Base-by-base conservation (phyloP, 2,113 vertebrate species). In the Numida meleagris region DNA sequence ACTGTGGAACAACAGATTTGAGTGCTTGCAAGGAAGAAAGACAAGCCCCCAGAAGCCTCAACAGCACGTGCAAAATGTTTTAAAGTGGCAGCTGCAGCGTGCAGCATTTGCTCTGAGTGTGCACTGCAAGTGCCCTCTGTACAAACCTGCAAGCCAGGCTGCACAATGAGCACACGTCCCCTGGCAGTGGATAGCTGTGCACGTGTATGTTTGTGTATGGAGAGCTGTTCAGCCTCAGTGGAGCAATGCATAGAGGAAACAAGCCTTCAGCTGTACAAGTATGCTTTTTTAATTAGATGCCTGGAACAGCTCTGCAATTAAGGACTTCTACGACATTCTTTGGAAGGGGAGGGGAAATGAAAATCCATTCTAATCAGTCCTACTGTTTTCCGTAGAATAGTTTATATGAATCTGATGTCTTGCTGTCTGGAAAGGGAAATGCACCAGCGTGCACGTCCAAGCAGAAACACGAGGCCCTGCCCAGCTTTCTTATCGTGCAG, bases 31-130 rank as follows among this genome's bases (percentile, higher is more conserved):
- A 45, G 29, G n/a, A 23, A 31, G 14, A 17, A 53, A 53, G 78
- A 5, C 13, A 21, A 15, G 15, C 16, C 43, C 38, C 10, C 0
- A 53, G 74, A 92, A 85, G 50, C 61, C 27, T 95, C 83, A 86
- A 92, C 48, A 38, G 65, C 5, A 51, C 63, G 93, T 95, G 90
- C 88, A 97, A 96, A 94, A 80, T 43, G 57, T 70, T 81, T 58
- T 20, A 27, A 97, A 95, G 95, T 61, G 95, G 89, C 40, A 24
- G 50, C 94, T 93, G 94, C 93, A 70, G 3, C 57, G 87, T 42
- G 78, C 77, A 78, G 92, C 1, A 29, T 14, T 45, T 62, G 86
- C 65, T 85, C 46, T 29, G 84, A 72, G 78, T 46, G 94, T 57
- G 70, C 74, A 45, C 25, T 12, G 48, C 2, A 9, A 34, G 77